These are phyloP conservation scores for Solenopsis invicta DNA, from an alignment of 1,140 invertebrate genomes.

Conservation along the genomic window DNA sequence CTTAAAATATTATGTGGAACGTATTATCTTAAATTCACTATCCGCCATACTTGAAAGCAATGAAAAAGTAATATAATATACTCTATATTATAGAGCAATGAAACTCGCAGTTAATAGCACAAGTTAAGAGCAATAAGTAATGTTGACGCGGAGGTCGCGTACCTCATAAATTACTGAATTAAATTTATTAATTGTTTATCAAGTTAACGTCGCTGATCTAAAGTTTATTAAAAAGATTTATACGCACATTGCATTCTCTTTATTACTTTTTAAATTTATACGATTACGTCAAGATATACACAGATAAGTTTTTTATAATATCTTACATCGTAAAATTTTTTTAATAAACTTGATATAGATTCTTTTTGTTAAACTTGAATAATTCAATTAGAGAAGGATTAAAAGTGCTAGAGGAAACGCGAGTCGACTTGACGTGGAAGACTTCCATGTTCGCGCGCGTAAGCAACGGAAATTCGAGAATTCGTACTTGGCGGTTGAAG, in stretches of 20 bases:
- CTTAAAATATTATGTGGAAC: slow-evolving; percentile 48
- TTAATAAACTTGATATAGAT: background rate
- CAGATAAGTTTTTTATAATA: background rate
- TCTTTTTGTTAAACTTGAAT: background rate
- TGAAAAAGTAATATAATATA: slow-evolving; percentile 55
- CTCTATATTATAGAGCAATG: slow-evolving; percentile 1
- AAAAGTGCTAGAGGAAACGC: slow-evolving; percentile 21
- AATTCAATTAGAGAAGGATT: slow-evolving; percentile 50
- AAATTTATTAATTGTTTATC: slow-evolving; percentile 4
- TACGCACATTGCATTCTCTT: background rate
- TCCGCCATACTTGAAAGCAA: slow-evolving; percentile 15
- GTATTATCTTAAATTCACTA: slow-evolving; percentile 36
- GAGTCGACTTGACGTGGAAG: slow-evolving; percentile 28
- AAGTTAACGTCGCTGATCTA: background rate
- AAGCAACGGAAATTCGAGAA: slow-evolving; percentile 68
- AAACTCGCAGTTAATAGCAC: slow-evolving; percentile 8
- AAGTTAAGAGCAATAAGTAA: slow-evolving; percentile 3
- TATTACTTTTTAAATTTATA: background rate
- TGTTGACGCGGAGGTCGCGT: background rate
- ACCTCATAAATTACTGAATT: background rate
- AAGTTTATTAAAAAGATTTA: slow-evolving; percentile 1
- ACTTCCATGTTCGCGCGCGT: slow-evolving; percentile 49
- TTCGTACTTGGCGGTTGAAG: slow-evolving; percentile 61
- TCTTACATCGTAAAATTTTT: background rate
- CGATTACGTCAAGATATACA: background rate